Conservation (phyloP, 2,888 invertebrate species). For the Luffia ferchaultella region DNA sequence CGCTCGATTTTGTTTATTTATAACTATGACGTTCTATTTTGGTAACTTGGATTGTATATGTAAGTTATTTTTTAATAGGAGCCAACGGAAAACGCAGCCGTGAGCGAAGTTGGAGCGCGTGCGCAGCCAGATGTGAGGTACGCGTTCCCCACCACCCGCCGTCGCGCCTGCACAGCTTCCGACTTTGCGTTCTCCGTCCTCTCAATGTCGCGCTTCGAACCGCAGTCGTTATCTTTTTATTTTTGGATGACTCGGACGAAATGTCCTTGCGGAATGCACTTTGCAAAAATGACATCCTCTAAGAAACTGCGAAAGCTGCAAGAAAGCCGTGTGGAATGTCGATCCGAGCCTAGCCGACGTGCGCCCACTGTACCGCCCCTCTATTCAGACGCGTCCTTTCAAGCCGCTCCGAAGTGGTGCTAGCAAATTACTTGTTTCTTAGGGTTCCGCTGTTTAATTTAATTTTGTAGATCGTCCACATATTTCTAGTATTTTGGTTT, state of each 20-base stretch:
- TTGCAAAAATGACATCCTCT: constrained; percentile 11
- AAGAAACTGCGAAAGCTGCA: constrained; percentile 11
- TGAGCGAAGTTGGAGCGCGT: constrained; percentile 25
- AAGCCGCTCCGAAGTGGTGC: constrained; percentile 65
- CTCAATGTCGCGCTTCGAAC: constrained; percentile 13
- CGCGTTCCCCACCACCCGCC: constrained; percentile 19
- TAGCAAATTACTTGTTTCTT: no score
- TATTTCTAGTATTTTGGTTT: no score
- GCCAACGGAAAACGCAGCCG: constrained; percentile 4
- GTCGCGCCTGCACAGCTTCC: constrained; percentile 22
- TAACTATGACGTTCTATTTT: no score
- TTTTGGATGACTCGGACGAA: constrained; percentile 15
- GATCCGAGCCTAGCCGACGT: constrained; percentile 23
- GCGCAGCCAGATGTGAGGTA: constrained; percentile 38
- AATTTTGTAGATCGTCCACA: no score
- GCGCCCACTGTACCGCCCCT: constrained; percentile 33
- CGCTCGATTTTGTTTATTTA: no score
- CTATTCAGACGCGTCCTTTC: constrained; percentile 63
- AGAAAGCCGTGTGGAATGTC: constrained; percentile 42
- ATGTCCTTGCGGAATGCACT: constrained; percentile 35
- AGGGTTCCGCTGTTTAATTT: no score
- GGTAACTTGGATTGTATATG: no score
- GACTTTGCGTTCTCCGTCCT: constrained; percentile 9
- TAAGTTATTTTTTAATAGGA: no score
- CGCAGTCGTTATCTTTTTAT: constrained; percentile 29